Base-by-base conservation (phyloP, 1,140 invertebrate genomes). In the Chymomyza costata region DNA sequence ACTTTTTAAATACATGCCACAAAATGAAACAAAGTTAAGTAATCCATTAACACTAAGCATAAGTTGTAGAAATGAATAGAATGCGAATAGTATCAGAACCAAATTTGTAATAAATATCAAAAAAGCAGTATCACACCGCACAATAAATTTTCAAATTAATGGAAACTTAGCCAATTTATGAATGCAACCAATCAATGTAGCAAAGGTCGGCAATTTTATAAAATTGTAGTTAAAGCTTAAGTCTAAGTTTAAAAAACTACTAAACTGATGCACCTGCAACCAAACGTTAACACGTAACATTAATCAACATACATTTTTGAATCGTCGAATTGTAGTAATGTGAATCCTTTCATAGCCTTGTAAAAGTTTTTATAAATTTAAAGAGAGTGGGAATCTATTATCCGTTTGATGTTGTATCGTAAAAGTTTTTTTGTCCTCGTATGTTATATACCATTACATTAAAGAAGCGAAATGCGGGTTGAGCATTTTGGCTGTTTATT, bases 141-240 rank as follows among this genome's bases (percentile, higher is more conserved):
- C 69, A 74, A 74, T 55, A 62, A 63, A 51, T 32, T 32, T 39
- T 41, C 18, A 45, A 46, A 63, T 58, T 56, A 59, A 62, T 48
- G 53, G 57, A 63, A 71, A 76, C 59, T 58, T 76, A 76, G 71
- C 71, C 53, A 76, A 76, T 76, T 76, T 76, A 66, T 78, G 78
- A 57, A 63, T 52, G 59, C 43, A 64, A 62, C 50, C 6, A 50
- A 47, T 51, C 1, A 19, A 41, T 25, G 3, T 25, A 8, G 8
- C 3, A 25, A 25, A 25, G 21, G 44, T 55, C 11, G 57, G 52
- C 52, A 55, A 49, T 35, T 71, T 67, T 63, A 62, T 56, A 59
- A 58, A 78, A 43, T 56, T n/a, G n/a, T n/a, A 71, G 66, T 66
- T 47, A 51, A 55, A 52, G 37, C 35, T 31, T 69, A 65, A 73